These are phyloP conservation scores for Oncorhynchus masou DNA, from an alignment of 2,113 vertebrate species.

Conservation along the genomic window DNA sequence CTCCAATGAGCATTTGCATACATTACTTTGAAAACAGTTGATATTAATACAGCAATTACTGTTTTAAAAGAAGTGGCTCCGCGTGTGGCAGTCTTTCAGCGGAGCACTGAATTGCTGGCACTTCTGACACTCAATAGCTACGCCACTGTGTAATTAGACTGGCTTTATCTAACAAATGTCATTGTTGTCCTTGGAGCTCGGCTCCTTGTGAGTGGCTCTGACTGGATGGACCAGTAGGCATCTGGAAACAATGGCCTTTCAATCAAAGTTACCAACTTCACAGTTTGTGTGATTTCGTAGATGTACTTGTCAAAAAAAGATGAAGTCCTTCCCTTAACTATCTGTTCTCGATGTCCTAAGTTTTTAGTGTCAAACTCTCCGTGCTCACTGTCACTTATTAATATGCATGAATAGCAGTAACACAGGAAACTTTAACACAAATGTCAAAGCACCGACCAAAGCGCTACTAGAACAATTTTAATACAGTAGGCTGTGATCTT, in stretches of 20 bases:
- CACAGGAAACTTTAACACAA: constrained; percentile 27
- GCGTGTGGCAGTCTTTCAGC: constrained; percentile 1
- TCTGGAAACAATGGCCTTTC: too few relatives aligned
- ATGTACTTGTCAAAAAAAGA: background rate
- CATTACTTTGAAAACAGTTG: constrained; percentile 26
- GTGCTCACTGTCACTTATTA: background rate
- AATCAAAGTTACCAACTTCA: too few relatives aligned
- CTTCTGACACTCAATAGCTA: background rate
- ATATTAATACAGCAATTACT: constrained; percentile 40
- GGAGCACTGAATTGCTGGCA: background rate
- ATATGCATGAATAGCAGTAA: constrained; percentile 14
- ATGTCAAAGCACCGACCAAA: constrained; percentile 33
- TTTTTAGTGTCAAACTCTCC: background rate
- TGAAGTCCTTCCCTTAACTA: background rate
- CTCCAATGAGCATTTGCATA: constrained; percentile 40
- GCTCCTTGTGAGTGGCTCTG: background rate
- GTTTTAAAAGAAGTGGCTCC: constrained; percentile 23
- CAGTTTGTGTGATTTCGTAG: background rate
- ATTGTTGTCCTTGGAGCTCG: background rate
- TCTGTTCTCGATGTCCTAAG: too few relatives aligned
- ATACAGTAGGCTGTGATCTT: constrained; percentile 51
- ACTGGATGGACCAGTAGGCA: background rate
- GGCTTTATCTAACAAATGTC: background rate
- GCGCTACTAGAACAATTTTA: constrained; percentile 42
- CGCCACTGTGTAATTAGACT: background rate